Base-by-base conservation (phyloP, 2,113 vertebrate genomes). In the Xyliphius kryptos region DNA sequence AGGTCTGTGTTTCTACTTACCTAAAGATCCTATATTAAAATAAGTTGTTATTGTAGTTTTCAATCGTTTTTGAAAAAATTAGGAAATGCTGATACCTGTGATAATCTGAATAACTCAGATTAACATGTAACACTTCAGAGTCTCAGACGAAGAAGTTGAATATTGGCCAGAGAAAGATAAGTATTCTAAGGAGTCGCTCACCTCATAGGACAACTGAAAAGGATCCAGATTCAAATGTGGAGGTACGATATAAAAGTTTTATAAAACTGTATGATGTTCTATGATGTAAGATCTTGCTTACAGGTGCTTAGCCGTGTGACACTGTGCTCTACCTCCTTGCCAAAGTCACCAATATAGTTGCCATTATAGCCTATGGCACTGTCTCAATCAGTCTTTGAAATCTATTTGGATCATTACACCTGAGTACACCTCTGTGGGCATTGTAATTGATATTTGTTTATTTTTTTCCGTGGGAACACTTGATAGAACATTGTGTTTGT, bases 361-460 rank as follows among this genome's bases (percentile, higher is more conserved):
- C n/a, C 21, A 46, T 80, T 75, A 71, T 68, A 61, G 65, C 68
- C 68, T 9, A 52, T 71, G 65, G 64, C 64, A 49, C 61, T 50
- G 63, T 74, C 78, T 71, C 92, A 94, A 95, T 95, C 50, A 9
- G 93, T 96, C 94, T 93, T 91, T 92, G 84, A 94, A 97, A 96
- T 95, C 94, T 94, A 96, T 98, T 97, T 97, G 92, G 90, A 97
- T 97, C 91, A 97, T 98, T 92, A 91, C 92, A 92, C 91, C 87
- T 91, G 94, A 97, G 89, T 90, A 89, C 95, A 94, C 94, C 91
- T 97, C 93, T 94, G 89, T 93, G 93, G 91, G 92, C 91, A 90
- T 88, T 90, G 89, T 98, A 98, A 98, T 97, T 98, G 93, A 95
- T 97, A 97, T 97, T 92, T 94, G 89, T 91, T 92, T 91, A n/a